A percentile compares a stretch with the other conserved stretches of the same genome.
These are phyloP conservation scores for Antheraea yamamai DNA, from an alignment of 2,888 invertebrate genomes.

Conservation along the genomic window DNA sequence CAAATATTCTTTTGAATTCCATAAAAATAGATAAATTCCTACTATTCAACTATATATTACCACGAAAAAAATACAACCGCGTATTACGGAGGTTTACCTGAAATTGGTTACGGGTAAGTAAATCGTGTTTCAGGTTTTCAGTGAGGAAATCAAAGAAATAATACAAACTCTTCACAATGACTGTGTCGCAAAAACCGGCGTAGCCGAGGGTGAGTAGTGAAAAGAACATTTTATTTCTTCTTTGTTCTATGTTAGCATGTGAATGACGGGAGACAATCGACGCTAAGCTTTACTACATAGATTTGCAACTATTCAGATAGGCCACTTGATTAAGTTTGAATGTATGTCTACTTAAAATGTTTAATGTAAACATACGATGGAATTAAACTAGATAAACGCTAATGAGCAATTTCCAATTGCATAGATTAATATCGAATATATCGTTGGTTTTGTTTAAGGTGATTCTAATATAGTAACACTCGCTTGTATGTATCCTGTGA, in stretches of 20 bases:
- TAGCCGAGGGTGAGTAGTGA: slow-evolving; percentile 72
- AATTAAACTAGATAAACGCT: not conserved
- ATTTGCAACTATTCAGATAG: slow-evolving; percentile 24
- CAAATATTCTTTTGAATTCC: not conserved
- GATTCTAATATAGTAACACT: too few relatives aligned
- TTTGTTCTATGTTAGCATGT: slow-evolving; percentile 69
- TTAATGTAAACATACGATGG: not conserved
- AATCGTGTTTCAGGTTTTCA: slow-evolving; percentile 69
- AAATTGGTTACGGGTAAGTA: slow-evolving; percentile 31
- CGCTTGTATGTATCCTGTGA: too few relatives aligned
- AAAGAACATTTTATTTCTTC: slow-evolving; percentile 66
- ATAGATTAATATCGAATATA: not conserved
- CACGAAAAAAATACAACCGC: not conserved
- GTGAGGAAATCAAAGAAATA: slow-evolving; percentile 79
- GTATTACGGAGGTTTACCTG: not conserved
- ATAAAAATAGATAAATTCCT: not conserved
- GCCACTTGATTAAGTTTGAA: slow-evolving; percentile 2
- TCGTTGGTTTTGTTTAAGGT: too few relatives aligned
- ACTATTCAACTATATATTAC: not conserved
- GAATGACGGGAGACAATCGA: slow-evolving; percentile 65
- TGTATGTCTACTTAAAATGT: not conserved
- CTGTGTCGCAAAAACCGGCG: slow-evolving; percentile 74
- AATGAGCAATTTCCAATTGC: not conserved
- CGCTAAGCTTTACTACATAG: slow-evolving; percentile 44
- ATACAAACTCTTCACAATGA: slow-evolving; percentile 76